Conservation (phyloP, 2,888 invertebrate species). For the Alcis repandata region DNA sequence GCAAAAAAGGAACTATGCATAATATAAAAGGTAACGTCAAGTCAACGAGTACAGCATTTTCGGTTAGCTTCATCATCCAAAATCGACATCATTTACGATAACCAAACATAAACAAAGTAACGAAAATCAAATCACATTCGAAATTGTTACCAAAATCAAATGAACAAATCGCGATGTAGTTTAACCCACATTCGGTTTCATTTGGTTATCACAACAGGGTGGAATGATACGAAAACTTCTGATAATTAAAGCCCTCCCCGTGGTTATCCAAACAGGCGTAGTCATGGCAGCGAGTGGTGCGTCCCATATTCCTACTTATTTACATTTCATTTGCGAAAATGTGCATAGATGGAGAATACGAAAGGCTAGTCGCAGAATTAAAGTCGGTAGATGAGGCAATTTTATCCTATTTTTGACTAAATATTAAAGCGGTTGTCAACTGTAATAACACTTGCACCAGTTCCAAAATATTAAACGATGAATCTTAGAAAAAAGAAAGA, state of each 20-base stretch:
- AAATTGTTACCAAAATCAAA: not conserved
- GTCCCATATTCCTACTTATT: slow-evolving; percentile 67
- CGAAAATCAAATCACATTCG: too few species aligned
- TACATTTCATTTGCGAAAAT: slow-evolving; percentile 74
- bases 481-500: too few species aligned
- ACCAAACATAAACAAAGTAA: too few species aligned
- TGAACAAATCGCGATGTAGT: not conserved
- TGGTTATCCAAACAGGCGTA: slow-evolving; percentile 55
- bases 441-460: not conserved
- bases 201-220: slow-evolving; percentile 44
- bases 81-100: too few species aligned
- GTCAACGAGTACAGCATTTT: not conserved
- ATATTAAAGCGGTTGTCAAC: too few species aligned
- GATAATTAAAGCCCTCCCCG: slow-evolving; percentile 58
- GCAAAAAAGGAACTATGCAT: not conserved
- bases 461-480: too few species aligned
- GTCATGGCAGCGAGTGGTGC: slow-evolving; percentile 50
- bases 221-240: slow-evolving; percentile 64
- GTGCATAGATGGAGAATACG: slow-evolving; percentile 54
- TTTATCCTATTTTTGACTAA: not conserved
- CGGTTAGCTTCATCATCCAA: too few species aligned
- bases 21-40: not conserved
- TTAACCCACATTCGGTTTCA: slow-evolving; percentile 35
- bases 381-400: slow-evolving; percentile 23
- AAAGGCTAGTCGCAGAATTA: slow-evolving; percentile 23